Base-by-base conservation (phyloP, 2,888 invertebrate species). In the Autographa pulchrina region DNA sequence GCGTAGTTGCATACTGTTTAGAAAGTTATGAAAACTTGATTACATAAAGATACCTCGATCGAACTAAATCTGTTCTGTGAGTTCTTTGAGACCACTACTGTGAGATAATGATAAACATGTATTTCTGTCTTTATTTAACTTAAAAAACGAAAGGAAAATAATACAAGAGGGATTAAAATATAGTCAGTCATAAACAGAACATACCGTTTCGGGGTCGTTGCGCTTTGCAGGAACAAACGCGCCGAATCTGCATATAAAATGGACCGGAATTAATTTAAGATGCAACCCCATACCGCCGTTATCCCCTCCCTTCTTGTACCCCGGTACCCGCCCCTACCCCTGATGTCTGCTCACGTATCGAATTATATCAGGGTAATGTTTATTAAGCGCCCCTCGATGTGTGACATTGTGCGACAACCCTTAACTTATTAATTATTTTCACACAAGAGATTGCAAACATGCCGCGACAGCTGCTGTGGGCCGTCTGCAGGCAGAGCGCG, bases 401-500 rank as follows among this genome's bases (percentile, higher is more conserved):
- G 70, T 62, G 62, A 59, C 75, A 70, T 71, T 77, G 75, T 80
- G 70, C 65, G 72, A 73, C 77, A 59, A 74, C 80, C 82, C 81
- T 78, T 71, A 74, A 72, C 72, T 83, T 85, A 83, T 84, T 86
- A 77, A 87, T 87, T 83, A 83, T 87, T 82, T 77, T 81, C 81
- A 77, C 77, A 80, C 81, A 78, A 82, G 65, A 76, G 74, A 76
- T 72, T 74, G 70, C 72, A 60, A 76, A 38, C 72, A 64, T 35
- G 68, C 48, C 25, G 20, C 31, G 31, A 62, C 52, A 9, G n/a
- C 32, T 60, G 43, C 25, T 16, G 16, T 6, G 11, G 20, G 70
- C 35, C 31, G 14, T 18, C 52, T n/a, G 3, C 41, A 52, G 48
- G 35, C 20, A n/a, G n/a, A n/a, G 60, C 31, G 8, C 7, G n/a